These are phyloP conservation scores for Buceros bicornis DNA, from an alignment of 2,797 vertebrate species.

Conservation along the genomic window DNA sequence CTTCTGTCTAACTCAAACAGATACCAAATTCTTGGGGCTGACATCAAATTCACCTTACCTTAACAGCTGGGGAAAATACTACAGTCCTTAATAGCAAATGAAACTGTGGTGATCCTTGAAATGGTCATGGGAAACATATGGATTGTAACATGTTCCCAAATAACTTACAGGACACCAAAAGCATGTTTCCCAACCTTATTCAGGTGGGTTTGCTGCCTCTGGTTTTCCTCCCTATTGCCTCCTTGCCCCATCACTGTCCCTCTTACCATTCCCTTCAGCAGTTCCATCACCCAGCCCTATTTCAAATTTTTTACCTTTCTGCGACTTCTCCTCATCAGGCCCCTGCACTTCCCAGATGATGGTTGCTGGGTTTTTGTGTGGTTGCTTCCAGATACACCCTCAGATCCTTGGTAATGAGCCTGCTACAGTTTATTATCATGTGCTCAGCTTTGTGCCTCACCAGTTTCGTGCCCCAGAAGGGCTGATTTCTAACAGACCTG, in stretches of 20 bases:
- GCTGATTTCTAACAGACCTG: not conserved
- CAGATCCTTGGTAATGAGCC: not conserved
- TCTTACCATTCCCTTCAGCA: not conserved
- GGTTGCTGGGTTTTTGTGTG: accelerated
- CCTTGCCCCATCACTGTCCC: not conserved
- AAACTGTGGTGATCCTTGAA: not conserved
- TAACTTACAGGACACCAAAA: not conserved
- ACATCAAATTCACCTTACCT: not conserved
- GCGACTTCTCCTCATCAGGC: not conserved
- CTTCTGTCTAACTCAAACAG: not conserved
- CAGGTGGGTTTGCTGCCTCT: not conserved
- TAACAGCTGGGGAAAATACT: not conserved
- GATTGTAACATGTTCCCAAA: not conserved
- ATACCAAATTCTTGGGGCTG: not conserved
- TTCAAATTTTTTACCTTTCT: not conserved
- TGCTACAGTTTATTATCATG: not conserved
- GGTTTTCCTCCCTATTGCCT: not conserved
- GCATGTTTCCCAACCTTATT: not conserved
- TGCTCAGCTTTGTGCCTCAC: not conserved
- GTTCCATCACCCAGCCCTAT: not conserved
- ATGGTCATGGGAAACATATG: not conserved
- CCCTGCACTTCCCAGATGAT: not conserved
- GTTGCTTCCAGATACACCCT: not conserved
- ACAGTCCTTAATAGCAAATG: not conserved
- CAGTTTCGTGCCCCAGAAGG: not conserved